Evolutionary conservation across 2,113 vertebrate genomes (phyloP).

Genomic region (Raja brachyura): DNA sequence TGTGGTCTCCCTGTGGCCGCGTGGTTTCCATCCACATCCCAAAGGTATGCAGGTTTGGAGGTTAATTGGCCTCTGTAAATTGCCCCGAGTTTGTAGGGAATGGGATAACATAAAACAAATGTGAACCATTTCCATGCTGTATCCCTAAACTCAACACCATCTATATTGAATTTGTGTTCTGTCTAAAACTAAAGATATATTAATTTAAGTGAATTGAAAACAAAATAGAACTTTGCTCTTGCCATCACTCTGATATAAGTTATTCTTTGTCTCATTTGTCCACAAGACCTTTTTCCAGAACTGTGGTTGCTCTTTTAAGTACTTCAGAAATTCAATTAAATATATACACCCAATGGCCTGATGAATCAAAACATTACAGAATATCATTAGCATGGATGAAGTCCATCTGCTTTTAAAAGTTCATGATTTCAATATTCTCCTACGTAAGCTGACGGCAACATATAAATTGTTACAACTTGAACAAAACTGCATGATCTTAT

Average conservation of each 20-base stretch:
- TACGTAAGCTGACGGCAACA: neutral
- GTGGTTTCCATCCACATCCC: too few species aligned
- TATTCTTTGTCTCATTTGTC: too few species aligned
- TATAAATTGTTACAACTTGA: neutral
- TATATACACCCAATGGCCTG: neutral
- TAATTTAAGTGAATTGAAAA: neutral
- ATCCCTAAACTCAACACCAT: neutral
- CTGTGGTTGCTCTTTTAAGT: too few species aligned
- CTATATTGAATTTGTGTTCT: neutral
- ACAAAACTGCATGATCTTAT: neutral
- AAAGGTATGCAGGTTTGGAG: too few species aligned
- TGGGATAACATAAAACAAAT: too few species aligned
- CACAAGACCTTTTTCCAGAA: too few species aligned
- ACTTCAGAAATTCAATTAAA: neutral
- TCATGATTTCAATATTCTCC: neutral
- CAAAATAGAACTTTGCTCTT: neutral
- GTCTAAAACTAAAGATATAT: neutral
- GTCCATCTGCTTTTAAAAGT: neutral
- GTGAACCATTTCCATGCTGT: too few species aligned
- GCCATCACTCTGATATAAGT: too few species aligned
- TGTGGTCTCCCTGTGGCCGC: too few species aligned
- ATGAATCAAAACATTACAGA: neutral
- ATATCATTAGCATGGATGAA: neutral
- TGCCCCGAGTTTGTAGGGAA: too few species aligned
- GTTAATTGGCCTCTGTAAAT: too few species aligned